phyloP scores from a whole-genome alignment of 2,113 vertebrate genomes.

The Lampris megalopsis region DNA sequence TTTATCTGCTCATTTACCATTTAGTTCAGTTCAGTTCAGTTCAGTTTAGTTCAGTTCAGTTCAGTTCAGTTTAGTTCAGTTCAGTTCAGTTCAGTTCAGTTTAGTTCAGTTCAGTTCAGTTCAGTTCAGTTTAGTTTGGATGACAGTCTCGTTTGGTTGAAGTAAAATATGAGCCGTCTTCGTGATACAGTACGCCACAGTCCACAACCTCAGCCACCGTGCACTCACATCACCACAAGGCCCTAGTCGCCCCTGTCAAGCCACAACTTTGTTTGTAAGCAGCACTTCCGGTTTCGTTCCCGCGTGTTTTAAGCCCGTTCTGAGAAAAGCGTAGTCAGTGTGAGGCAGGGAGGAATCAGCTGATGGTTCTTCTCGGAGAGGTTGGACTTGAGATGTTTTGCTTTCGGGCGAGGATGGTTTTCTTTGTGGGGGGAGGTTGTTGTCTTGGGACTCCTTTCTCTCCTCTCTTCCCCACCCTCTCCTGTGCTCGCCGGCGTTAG shows the following conservation, averaged over 20 bases:
- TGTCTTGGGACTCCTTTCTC: not conserved
- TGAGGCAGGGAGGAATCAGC: constrained; percentile 40
- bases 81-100: no score
- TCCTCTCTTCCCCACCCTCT: not conserved
- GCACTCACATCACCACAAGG: constrained; percentile 16
- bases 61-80: no score
- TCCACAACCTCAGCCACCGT: constrained; percentile 42
- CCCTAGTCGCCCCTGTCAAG: constrained; percentile 9
- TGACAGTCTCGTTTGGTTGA: constrained; percentile 34
- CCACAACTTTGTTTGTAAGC: not conserved
- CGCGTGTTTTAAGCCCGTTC: constrained; percentile 19
- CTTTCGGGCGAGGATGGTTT: constrained; percentile 43
- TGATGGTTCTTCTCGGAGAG: constrained; percentile 32
- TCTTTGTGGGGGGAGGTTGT: not conserved
- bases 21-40: constrained; percentile 17
- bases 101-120: no score
- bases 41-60: constrained; percentile 12
- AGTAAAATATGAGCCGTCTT: constrained; percentile 26
- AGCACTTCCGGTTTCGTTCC: not conserved
- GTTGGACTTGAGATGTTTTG: constrained; percentile 45
- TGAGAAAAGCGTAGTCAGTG: constrained; percentile 8
- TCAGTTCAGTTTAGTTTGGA: no score
- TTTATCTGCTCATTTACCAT: constrained; percentile 30
- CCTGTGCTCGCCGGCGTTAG: constrained; percentile 49
- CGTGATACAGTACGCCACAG: constrained; percentile 39